Conservation (phyloP, 2,797 vertebrate genomes). For the Fringilla coelebs region DNA sequence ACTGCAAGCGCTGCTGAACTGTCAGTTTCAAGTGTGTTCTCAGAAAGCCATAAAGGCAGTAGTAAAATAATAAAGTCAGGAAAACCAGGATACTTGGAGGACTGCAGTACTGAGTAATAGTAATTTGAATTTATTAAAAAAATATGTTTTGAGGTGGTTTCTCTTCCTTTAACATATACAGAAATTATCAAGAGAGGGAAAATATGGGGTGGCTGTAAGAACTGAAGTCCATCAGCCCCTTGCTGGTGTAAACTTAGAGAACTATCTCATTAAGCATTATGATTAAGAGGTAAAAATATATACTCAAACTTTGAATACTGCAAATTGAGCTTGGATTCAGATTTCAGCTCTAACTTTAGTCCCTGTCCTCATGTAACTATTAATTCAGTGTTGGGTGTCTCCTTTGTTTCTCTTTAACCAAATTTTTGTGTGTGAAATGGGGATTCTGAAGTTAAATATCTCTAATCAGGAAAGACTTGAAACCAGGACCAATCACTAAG, state of each 20-base stretch:
- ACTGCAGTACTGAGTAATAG: neutral
- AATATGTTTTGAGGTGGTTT: neutral
- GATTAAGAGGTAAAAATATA: neutral
- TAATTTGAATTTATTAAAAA: neutral
- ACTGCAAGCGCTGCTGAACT: neutral
- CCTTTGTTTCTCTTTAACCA: neutral
- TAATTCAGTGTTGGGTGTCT: neutral
- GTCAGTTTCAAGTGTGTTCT: neutral
- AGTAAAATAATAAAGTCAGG: neutral
- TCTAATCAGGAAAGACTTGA: neutral
- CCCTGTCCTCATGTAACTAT: neutral
- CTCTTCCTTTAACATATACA: accelerated
- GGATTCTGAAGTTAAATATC: neutral
- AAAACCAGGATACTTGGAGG: neutral
- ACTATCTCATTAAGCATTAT: neutral
- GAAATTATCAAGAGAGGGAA: neutral
- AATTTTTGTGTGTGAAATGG: neutral
- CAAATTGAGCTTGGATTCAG: neutral
- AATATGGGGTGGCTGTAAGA: neutral
- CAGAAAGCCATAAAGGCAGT: neutral
- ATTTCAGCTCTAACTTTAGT: neutral
- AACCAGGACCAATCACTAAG: neutral
- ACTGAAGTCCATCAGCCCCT: neutral
- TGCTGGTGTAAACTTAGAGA: neutral
- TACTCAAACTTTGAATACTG: neutral